Evolutionary conservation across 1,140 invertebrate species (phyloP), one percentile per base, ranked within the genome.

Genomic region (Trachelipus rathkii): DNA sequence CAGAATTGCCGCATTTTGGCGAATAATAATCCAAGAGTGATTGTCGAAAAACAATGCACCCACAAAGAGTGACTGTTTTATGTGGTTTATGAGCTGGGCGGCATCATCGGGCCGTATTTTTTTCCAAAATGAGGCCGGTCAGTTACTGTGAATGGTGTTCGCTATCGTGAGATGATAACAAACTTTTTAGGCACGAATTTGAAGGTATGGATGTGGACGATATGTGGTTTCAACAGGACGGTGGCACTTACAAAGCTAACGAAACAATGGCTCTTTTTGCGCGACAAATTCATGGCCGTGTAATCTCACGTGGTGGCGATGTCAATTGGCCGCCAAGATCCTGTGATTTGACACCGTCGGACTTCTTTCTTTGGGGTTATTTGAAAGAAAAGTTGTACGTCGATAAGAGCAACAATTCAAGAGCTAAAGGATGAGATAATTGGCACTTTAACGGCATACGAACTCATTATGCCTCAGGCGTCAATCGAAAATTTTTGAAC

Each of bases 51-150:
- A 81, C 75, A 82, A 81, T 84, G 79, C 82, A 84, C 81, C 81
- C 82, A 74, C 78, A 84, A 83, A 73, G 82, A 77, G 81, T 84
- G 73, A 84, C 82, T 78, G 82, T 84, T 82, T 83, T 82, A 82
- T 84, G 81, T 71, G 82, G 81, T 80, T 82, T 85, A 80, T 84
- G 81, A 81, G 83, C 81, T 81, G 82, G 82, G 80, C 77, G 82
- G 81, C 77, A 82, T 84, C n/a, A 83, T 82, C 79, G 82, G 83
- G 77, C 82, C 81, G 70, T 82, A 78, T 73, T 69, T 78, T 79
- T 45, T 7, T 76, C 44, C 13, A 70, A 67, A 21, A 79, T 33
- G 24, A 86, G 86, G 70, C n/a, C 33, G 66, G 45, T 74, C 72
- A 15, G 70, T 79, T 45, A 82, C 78, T 53, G 77, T 79, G 21